Conservation (phyloP, 2,797 vertebrate genomes). For the Poliocrania exsul region DNA sequence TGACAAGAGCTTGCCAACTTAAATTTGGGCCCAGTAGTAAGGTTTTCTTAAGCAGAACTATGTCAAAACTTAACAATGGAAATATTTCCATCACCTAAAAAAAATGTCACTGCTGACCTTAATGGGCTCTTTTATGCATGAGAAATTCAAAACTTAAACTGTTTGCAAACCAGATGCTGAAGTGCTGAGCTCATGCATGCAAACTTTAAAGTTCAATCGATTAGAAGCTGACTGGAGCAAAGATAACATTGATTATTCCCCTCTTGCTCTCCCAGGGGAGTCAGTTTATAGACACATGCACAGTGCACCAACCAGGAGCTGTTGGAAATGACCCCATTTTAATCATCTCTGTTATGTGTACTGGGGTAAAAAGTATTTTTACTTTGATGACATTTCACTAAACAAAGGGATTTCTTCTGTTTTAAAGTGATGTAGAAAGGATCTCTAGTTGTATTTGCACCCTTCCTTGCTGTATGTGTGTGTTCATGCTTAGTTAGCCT, state of each 20-base stretch:
- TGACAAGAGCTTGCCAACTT: neutral
- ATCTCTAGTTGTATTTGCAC: neutral
- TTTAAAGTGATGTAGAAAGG: neutral
- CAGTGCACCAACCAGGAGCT: neutral
- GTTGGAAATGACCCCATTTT: neutral
- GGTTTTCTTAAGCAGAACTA: constrained; percentile 18
- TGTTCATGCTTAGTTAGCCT: neutral
- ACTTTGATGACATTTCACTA: neutral
- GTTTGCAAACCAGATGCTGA: constrained; percentile 29
- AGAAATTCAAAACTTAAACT: constrained; percentile 42
- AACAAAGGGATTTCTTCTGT: neutral
- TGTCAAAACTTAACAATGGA: constrained; percentile 26
- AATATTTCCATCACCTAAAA: constrained; percentile 27
- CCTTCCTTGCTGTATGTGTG: neutral
- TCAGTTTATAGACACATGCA: neutral
- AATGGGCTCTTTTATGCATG: neutral
- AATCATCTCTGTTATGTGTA: neutral
- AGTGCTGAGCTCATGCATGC: constrained; percentile 32
- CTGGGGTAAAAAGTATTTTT: neutral
- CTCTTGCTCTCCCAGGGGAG: neutral
- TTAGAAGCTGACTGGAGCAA: constrained; percentile 11
- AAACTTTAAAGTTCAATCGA: neutral
- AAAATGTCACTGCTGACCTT: constrained; percentile 1
- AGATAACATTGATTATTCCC: constrained; percentile 24
- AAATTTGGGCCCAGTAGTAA: neutral